Evolutionary conservation across 2,888 invertebrate genomes (phyloP), one percentile per base, ranked within the genome.

Genomic region (Cantharis rustica): DNA sequence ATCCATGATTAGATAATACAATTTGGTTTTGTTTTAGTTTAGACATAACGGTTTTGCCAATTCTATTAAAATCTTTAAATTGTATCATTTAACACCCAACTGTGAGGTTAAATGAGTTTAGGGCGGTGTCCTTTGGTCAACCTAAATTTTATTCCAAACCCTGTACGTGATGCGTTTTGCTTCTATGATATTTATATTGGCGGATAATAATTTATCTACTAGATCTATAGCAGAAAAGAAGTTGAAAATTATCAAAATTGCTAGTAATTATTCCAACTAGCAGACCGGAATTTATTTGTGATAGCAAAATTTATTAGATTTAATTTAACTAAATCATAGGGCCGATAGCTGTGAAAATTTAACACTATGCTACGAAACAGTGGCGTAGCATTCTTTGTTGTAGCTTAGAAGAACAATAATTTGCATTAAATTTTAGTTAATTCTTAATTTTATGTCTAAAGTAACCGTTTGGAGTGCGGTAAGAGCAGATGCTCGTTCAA

Each of bases 401-500:
- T 2, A 31, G 3, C 31, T 13, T 13, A 13, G 31, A 13, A 11
- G 3, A 10, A n/a, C 31, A 4, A 23, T 5, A 23, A 7, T 47
- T 47, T 47, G 2, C n/a, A 7, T 47, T 47, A 1, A 5, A 47
- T 47, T 47, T 47, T 5, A 27, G 26, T 26, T 26, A 26, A 26
- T 27, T 27, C 3, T 27, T 2, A 27, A 27, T 27, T 27, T 27
- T 3, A 3, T 27, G 27, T 11, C 11, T 27, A 27, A 27, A 17
- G 72, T 64, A 20, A 27, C 26, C 20, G 7, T 27, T 16, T 72
- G 10, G 68, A 72, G 72, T 72, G 23, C 23, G 68, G 47, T 20
- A 47, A 17, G n/a, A 64, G 61, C 72, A 72, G 72, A 72, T 72
- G 72, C 72, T 68, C 68, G n/a, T 16, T 16, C 17, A 66, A 15